phyloP scores from a whole-genome alignment of 2,888 invertebrate genomes.

The Zygogramma bicolorata region DNA sequence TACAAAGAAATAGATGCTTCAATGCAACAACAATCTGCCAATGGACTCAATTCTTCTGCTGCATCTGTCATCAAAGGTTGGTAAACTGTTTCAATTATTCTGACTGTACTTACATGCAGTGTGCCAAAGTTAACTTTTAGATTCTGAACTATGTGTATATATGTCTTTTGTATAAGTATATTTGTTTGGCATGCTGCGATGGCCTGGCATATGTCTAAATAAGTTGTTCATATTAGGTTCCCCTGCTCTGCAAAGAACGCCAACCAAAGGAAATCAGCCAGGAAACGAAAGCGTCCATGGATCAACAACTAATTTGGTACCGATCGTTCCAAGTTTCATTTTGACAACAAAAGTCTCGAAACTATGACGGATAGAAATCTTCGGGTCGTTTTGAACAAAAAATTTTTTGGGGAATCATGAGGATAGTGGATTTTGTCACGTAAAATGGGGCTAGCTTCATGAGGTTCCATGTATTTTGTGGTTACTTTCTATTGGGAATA shows the following conservation, averaged over 20 bases:
- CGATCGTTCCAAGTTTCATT: constrained; percentile 45
- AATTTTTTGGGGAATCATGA: too few species aligned
- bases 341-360: too few species aligned
- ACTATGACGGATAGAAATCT: too few species aligned
- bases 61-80: constrained; percentile 60
- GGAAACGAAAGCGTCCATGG: constrained; percentile 58
- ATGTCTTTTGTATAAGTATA: constrained; percentile 23
- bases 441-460: too few species aligned
- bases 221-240: constrained; percentile 67
- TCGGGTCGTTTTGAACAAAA: too few species aligned
- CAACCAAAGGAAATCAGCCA: constrained; percentile 64
- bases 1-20: constrained; percentile 68
- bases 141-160: background rate
- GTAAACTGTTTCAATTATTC: constrained; percentile 48
- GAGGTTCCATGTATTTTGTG: too few species aligned
- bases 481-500: too few species aligned
- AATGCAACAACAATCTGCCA: constrained; percentile 55
- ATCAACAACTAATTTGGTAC: constrained; percentile 63
- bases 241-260: constrained; percentile 66
- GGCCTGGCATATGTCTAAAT: constrained; percentile 65
- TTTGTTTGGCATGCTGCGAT: constrained; percentile 63
- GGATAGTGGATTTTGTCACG: too few species aligned
- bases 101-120: constrained; percentile 50
- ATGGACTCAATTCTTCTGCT: constrained; percentile 50
- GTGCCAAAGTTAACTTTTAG: constrained; percentile 55